Percentiles rank a stretch among this genome's conserved stretches.
Evolutionary conservation across 2,888 invertebrate genomes (phyloP).

Genomic region (Drosophila multiciliata): DNA sequence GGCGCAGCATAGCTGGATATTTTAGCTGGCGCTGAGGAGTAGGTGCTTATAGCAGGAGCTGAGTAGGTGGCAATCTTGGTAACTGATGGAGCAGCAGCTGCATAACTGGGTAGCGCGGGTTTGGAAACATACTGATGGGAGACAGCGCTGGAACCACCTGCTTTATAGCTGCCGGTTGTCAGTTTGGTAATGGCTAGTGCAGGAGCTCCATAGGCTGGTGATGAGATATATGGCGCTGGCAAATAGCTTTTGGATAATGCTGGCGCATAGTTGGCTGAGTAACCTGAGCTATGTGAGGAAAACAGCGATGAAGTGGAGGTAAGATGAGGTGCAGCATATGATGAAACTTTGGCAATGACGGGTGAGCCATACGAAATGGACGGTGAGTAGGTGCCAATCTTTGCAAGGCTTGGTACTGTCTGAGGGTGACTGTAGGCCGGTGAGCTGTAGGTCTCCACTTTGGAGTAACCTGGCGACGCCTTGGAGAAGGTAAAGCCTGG

Average conservation of each 20-base stretch:
- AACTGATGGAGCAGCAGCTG: constrained; percentile 40
- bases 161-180: constrained; percentile 40
- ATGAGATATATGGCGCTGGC: constrained; percentile 63
- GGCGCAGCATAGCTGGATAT: constrained; percentile 65
- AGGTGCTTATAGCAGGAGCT: constrained; percentile 24
- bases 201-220: constrained; percentile 59
- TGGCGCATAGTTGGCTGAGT: constrained; percentile 71
- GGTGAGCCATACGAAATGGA: constrained; percentile 66
- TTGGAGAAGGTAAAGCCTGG: constrained; percentile 86
- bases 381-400: constrained; percentile 80
- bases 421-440: constrained; percentile 67
- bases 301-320: constrained; percentile 59
- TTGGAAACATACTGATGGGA: constrained; percentile 78
- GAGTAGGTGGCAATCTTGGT: constrained; percentile 49
- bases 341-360: constrained; percentile 63
- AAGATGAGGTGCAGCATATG: constrained; percentile 49
- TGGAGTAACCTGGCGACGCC: constrained; percentile 70
- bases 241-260: constrained; percentile 68
- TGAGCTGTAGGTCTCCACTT: constrained; percentile 74
- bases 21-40: constrained; percentile 54
- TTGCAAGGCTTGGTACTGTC: constrained; percentile 55
- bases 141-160: constrained; percentile 46
- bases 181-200: constrained; percentile 44
- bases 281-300: constrained; percentile 51
- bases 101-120: constrained; percentile 48